Evolutionary conservation across 2,888 invertebrate species (phyloP), one percentile per base, ranked within the genome.

Genomic region (Atrina japonica): DNA sequence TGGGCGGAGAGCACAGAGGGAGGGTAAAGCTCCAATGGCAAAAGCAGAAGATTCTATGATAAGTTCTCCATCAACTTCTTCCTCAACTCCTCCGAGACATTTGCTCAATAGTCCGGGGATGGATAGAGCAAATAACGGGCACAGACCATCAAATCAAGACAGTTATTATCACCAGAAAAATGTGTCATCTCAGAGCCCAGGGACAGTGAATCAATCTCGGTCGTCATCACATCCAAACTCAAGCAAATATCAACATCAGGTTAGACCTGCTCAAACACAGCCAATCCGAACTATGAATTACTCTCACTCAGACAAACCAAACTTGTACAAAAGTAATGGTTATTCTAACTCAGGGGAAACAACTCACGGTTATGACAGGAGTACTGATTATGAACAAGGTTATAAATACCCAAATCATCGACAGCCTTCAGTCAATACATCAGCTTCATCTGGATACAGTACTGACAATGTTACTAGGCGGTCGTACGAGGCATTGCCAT

Each of bases 21-120:
- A 65, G 1, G 68, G 58, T n/a, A 56, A 52, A 18, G 80, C 82
- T 49, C 82, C 82, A 18, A 71, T 85, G 23, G 86, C 85, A 0
- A 78, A 77, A 9, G 80, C 82, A 3, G 86, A 86, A 65, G 84
- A 83, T 53, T 77, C 80, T 52, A 30, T 71, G 1, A 61, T 69
- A 9, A 45, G 65, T 45, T 77, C 77, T 50, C 78, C 77, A 16
- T 73, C 64, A 27, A 75, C 64, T 23, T 71, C 70, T 14, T 66
- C 72, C 35, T 66, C 35, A 35, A 35, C 75, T 55, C 67, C 73
- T 18, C 66, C 77, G 2, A 67, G 73, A 25, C 58, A 55, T 47
- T 65, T 69, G 55, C 72, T 85, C 47, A 83, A 84, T 72, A 85
- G 81, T 56, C 83, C 85, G 1, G 74, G 78, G 1, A 59, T 70